phyloP scores from a whole-genome alignment of 53 echinoderm and acorn worm genomes.

The Paelopatides confundens region DNA sequence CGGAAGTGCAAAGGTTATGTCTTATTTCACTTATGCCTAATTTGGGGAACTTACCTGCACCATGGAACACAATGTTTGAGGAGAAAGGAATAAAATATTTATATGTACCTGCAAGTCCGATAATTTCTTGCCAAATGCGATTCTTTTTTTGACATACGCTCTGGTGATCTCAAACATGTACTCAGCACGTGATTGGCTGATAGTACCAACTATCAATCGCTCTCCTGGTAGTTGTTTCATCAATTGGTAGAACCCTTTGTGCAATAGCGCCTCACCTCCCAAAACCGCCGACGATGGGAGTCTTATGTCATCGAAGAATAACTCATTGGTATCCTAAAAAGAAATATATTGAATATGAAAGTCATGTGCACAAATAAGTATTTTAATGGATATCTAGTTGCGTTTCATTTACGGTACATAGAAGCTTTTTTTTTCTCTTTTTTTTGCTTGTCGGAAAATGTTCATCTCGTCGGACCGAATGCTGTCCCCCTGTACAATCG shows the following conservation, averaged over 20 bases:
- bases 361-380: not conserved
- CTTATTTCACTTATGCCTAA: no score
- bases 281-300: conserved; percentile 52
- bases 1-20: no score
- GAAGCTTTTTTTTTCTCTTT: not conserved
- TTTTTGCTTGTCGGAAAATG: not conserved
- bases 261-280: conserved; percentile 26
- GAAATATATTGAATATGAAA: not conserved
- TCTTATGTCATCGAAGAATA: conserved; percentile 66
- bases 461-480: no score
- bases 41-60: no score
- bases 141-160: conserved; percentile 56
- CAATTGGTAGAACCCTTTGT: conserved; percentile 56
- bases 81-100: not conserved
- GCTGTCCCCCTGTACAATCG: no score
- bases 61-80: no score
- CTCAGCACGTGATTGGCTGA: conserved; percentile 49
- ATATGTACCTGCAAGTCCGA: conserved; percentile 37
- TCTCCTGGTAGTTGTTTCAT: conserved; percentile 69
- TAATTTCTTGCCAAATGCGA: conserved; percentile 65
- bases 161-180: conserved; percentile 67
- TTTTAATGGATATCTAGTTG: no score
- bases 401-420: no score
- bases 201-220: conserved; percentile 32
- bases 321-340: conserved; percentile 55